Evolutionary conservation across 2,113 vertebrate genomes (phyloP).

Genomic region (Nothobranchius furzeri): DNA sequence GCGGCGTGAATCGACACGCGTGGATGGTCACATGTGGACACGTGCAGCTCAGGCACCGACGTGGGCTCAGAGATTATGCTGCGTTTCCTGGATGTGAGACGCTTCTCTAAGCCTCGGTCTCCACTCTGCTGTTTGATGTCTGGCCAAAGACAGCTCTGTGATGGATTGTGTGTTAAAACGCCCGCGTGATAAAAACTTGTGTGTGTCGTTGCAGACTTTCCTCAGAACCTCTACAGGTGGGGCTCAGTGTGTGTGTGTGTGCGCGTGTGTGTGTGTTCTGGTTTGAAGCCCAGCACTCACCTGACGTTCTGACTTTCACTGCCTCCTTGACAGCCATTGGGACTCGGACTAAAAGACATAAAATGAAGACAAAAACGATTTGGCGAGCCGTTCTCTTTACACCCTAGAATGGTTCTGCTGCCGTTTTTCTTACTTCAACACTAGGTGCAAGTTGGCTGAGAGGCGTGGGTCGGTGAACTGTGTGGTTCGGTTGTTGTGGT

Average conservation of each 20-base stretch:
- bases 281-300: conserved; percentile 52
- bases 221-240: conserved; percentile 59
- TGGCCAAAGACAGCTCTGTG: conserved; percentile 64
- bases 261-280: not conserved
- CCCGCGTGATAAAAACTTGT: conserved; percentile 61
- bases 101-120: conserved; percentile 42
- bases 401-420: not conserved
- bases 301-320: conserved; percentile 77
- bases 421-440: conserved; percentile 88
- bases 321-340: conserved; percentile 73
- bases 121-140: conserved; percentile 60
- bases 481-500: conserved; percentile 99
- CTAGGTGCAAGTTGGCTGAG: conserved; percentile 96
- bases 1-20: conserved; percentile 20
- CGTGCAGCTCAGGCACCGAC: conserved; percentile 49
- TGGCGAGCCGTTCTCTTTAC: not conserved
- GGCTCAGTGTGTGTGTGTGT: conserved; percentile 29
- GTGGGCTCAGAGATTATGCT: conserved; percentile 49
- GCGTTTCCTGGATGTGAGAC: conserved; percentile 52
- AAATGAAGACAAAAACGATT: conserved; percentile 11
- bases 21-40: conserved; percentile 11
- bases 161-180: conserved; percentile 65
- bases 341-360: conserved; percentile 70
- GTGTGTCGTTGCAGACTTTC: conserved; percentile 28
- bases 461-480: conserved; percentile 98